Base-by-base conservation (phyloP, 2,113 vertebrate genomes). In the Psittacula cyanocephala region DNA sequence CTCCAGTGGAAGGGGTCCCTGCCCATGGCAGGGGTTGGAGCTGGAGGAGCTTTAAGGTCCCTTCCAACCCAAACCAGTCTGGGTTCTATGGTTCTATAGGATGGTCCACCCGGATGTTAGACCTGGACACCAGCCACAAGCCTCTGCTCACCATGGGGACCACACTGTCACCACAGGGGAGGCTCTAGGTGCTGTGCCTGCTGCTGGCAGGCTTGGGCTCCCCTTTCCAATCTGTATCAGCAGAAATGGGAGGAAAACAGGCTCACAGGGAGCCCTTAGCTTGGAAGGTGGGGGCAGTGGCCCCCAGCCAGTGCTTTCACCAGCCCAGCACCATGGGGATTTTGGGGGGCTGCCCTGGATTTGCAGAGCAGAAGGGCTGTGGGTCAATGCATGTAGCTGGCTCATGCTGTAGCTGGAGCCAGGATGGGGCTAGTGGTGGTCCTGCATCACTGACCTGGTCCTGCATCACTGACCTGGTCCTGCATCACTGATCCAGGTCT, bases 121-220 rank as follows among this genome's bases (percentile, higher is more conserved):
- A 15, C 3, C 49, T 2, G 79, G 57, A 18, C 0, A 1, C 17
- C 0, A 7, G 49, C 43, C 76, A 17, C 29, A 0, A 18, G 52
- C 2, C 50, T 4, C 28, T 11, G 55, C 41, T 7, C 4, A 0
- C 41, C 0, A 2, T 3, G 62, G 62, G 71, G 44, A 23, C 22
- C 1, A 0, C 2, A 3, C 64, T 52, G 69, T 18, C 74, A 33
- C 65, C 6, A 0, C 41, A 7, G 77, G 25, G 33, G 33, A 0
- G 1, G 52, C 5, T 35, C 20, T 23, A 6, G 28, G 52, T 1
- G 0, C 59, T 1, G 2, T 4, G 22, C 6, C 55, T 47, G 50
- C 75, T 52, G 44, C n/a, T 0, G 1, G 44, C 9, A 3, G 25
- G 3, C 35, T 65, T 2, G 63, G 23, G 7, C 2, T 53, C 63